Evolutionary conservation across 2,888 invertebrate genomes (phyloP), one percentile per base, ranked within the genome.

Genomic region (Biston betularia): DNA sequence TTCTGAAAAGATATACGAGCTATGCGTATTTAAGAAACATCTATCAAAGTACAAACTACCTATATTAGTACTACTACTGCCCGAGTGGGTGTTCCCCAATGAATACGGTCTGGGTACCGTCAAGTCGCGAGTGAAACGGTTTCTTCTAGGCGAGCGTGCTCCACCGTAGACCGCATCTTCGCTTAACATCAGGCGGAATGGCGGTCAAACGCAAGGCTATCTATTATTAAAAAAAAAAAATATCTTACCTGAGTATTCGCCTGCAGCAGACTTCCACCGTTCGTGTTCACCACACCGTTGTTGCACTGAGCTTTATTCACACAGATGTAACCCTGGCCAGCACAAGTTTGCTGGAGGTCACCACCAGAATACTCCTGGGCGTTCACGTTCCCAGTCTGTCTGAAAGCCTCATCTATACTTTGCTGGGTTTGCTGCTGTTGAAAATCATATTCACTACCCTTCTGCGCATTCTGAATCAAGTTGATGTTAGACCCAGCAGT

Each of bases 261-360:
- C 76, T 94, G 94, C 44, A 93, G 82, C 0, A 94, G 78, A 49
- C 89, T 92, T 45, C 90, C 91, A 10, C 93, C 94, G 65, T 94
- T 92, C 6, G 85, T 89, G 79, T 90, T 94, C 65, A 94, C 94
- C 0, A 95, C 93, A 33, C 96, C 96, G 69, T 96, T 95, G 70
- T 91, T 83, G 80, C 96, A 96, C 73, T 94, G 90, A 0, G 94
- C 84, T 69, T 94, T 95, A 0, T 91, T 86, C 0, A 96, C 96
- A 81, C 96, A 96, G 50, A 95, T 89, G 79, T 94, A 94, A 8
- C 95, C 95, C 57, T 92, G 87, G 0, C 95, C 95, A 69, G 88
- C 89, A 78, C 96, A 96, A 12, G 94, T 90, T 76, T 95, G 88
- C 75, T 92, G 93, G 38, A 94, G 73, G 3, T 88, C 90, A 0